Conservation (phyloP, 2,797 vertebrate species). For the Lithobates sylvaticus region DNA sequence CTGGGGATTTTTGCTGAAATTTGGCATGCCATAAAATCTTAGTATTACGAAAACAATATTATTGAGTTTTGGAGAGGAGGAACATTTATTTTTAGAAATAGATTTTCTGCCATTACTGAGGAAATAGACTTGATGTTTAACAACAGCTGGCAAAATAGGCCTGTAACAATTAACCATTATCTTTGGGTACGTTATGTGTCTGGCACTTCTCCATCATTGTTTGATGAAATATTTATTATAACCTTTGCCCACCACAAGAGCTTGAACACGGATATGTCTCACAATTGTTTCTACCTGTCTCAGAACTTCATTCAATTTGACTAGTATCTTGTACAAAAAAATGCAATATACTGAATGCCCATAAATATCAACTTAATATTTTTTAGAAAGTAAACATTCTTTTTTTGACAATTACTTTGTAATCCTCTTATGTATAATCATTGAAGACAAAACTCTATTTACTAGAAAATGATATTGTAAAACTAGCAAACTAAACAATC, state of each 20-base stretch:
- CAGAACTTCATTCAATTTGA: background rate
- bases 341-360: too few species aligned
- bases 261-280: conserved; percentile 13
- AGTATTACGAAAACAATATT: conserved; percentile 25
- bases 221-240: conserved; percentile 82
- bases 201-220: conserved; percentile 83
- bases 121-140: conserved; percentile 84
- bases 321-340: background rate
- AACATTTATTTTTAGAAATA: conserved; percentile 79
- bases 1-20: background rate
- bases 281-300: conserved; percentile 25
- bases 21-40: background rate
- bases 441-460: too few species aligned
- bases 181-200: conserved; percentile 80
- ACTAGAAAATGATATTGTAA: too few species aligned
- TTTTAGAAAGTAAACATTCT: too few species aligned
- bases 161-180: conserved; percentile 84
- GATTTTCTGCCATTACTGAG: conserved; percentile 80
- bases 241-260: conserved; percentile 75
- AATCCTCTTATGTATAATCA: too few species aligned
- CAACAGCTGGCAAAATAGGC: conserved; percentile 83
- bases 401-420: too few species aligned
- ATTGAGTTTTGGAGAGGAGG: conserved; percentile 71
- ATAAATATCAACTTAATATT: too few species aligned
- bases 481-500: too few species aligned